Base-by-base conservation (phyloP, 2,888 invertebrate species). In the Zhuqinia jingwanae region DNA sequence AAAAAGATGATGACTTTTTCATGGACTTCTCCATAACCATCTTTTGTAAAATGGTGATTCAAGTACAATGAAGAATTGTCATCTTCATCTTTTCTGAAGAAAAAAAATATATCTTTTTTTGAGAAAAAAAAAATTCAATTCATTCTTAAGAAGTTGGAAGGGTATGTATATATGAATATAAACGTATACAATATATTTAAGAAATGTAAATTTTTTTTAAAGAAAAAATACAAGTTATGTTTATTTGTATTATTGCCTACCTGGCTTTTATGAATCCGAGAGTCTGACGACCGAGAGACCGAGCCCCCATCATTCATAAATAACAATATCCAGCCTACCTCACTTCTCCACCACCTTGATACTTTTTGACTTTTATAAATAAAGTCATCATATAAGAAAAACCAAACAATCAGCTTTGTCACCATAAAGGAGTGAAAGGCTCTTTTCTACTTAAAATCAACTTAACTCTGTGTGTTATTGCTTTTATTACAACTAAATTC, bases 1-100 rank as follows among this genome's bases (percentile, higher is more conserved):
- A 68, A 22, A 78, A 68, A 81, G 77, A 89, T 88, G 88, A 89
- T 90, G 90, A 82, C 86, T 88, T 89, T 89, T 90, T 90, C 89
- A 90, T 89, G 88, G 85, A 87, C 80, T 86, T 36, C 75, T 76
- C 45, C 1, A 17, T 42, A 15, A 42, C 58, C 22, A 42, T 15
- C 25, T 53, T 50, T 75, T 27, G 25, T 11, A n/a, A 6, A 8
- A n/a, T n/a, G 0, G 58, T 45, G 25, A 47, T 30, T 63, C 47
- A 63, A 20, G 15, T 30, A 42, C 27, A 47, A 42, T 27, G 30
- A 5, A 15, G 13, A 77, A 77, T 25, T 3, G 25, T 73, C n/a
- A 25, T 25, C 6, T 45, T 11, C 27, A 70, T 45, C 53, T 75
- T n/a, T n/a, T 50, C 53, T 30, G 50, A 30, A 70, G 25, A 70